Evolutionary conservation across 2,888 invertebrate genomes (phyloP).

Genomic region (Bursaphelenchus okinawaensis): DNA sequence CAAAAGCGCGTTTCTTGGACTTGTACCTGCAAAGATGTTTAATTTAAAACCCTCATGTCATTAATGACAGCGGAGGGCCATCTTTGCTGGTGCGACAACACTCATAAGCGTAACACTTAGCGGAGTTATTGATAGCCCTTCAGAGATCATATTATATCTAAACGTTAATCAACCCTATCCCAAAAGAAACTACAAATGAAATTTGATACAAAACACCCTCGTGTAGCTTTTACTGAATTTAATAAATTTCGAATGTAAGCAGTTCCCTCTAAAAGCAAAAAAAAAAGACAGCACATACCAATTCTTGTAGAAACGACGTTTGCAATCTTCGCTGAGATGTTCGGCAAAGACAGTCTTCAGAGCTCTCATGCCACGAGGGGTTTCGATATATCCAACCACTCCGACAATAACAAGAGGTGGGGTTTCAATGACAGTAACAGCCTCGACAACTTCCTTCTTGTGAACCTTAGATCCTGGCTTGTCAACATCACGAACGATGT

Average conservation of each 20-base stretch:
- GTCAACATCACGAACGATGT: constrained; percentile 84
- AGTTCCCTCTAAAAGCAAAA: neutral
- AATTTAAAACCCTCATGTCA: constrained; percentile 27
- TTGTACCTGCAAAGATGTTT: constrained; percentile 76
- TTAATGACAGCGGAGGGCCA: constrained; percentile 29
- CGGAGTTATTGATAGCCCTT: constrained; percentile 18
- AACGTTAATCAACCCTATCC: too few species aligned
- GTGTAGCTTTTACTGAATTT: too few species aligned
- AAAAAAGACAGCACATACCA: constrained; percentile 69
- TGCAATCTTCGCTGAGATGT: constrained; percentile 95
- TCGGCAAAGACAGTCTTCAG: constrained; percentile 96
- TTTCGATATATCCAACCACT: constrained; percentile 96
- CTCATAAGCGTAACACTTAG: constrained; percentile 27
- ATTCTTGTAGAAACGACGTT: constrained; percentile 98
- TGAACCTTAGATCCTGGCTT: constrained; percentile 76
- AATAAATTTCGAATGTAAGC: constrained; percentile 6
- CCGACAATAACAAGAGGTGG: constrained; percentile 95
- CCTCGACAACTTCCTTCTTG: constrained; percentile 99
- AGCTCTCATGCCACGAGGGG: constrained; percentile 89
- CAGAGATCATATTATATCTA: constrained; percentile 23
- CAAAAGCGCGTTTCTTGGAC: constrained; percentile 99
- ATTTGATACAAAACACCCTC: too few species aligned
- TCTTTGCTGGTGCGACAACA: constrained; percentile 21
- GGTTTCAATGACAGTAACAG: constrained; percentile 93
- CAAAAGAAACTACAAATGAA: too few species aligned